phyloP scores from a whole-genome alignment of 2,888 invertebrate genomes.

The Brachypalpus laphriformis region DNA sequence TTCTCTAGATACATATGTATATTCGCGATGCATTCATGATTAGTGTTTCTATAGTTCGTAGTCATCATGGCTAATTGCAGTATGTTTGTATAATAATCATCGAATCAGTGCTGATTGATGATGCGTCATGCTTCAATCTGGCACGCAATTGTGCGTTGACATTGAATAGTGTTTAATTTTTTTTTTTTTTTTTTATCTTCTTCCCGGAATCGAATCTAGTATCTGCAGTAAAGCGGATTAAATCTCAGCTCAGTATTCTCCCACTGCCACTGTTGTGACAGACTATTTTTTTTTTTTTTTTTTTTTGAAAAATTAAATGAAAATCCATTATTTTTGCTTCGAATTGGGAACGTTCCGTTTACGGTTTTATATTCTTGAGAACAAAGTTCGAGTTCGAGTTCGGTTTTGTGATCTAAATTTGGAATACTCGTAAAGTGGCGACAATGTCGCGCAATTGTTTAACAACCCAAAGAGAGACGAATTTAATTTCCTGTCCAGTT shows the following conservation, averaged over 20 bases:
- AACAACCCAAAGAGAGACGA: slow-evolving; percentile 51
- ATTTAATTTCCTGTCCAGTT: slow-evolving; percentile 71
- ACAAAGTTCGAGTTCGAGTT: slow-evolving; percentile 19
- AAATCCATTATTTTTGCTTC: background rate
- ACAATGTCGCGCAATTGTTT: slow-evolving; percentile 66
- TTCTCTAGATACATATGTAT: slow-evolving; percentile 26
- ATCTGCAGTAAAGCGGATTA: slow-evolving; percentile 35
- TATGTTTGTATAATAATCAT: background rate
- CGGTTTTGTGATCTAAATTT: slow-evolving; percentile 55
- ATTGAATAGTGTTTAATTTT: slow-evolving; percentile 30
- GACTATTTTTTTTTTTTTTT: too few species aligned
- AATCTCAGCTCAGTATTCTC: slow-evolving; percentile 2
- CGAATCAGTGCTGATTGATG: background rate
- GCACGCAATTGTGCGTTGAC: slow-evolving; percentile 26
- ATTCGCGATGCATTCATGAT: background rate
- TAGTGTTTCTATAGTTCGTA: background rate
- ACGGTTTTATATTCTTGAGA: background rate
- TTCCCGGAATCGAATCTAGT: slow-evolving; percentile 24
- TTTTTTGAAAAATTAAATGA: slow-evolving; percentile 15
- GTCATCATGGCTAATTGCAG: slow-evolving; percentile 6
- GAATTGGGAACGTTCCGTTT: slow-evolving; percentile 22
- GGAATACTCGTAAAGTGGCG: slow-evolving; percentile 23
- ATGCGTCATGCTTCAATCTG: background rate
- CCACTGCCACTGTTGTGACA: too few species aligned
- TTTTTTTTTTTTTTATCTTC: too few species aligned